A percentile compares a stretch with the other conserved stretches of the same genome.
Evolutionary conservation across 64 coral and sea anemone genomes (phyloP).

Genomic region (Montipora efflorescens): DNA sequence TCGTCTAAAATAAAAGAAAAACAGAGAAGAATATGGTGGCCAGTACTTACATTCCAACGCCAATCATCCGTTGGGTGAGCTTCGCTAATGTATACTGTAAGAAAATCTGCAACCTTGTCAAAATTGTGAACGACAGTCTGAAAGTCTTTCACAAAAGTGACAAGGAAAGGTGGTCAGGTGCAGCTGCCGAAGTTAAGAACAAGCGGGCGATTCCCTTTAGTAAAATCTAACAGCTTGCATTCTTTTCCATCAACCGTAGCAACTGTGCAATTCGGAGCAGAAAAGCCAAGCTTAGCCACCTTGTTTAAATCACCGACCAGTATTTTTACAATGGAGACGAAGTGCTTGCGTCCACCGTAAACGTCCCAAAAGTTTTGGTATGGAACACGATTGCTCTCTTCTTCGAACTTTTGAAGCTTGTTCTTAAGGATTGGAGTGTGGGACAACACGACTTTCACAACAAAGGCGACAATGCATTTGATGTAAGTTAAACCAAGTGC

Average conservation of each 20-base stretch:
- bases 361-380: conserved; percentile 51
- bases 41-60: conserved; percentile 37
- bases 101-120: conserved; percentile 66
- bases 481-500: background rate
- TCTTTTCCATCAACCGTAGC: conserved; percentile 18
- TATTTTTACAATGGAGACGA: background rate
- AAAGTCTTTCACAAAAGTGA: conserved; percentile 52
- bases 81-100: conserved; percentile 55
- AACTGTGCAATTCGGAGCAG: conserved; percentile 37
- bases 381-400: conserved; percentile 5
- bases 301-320: conserved; percentile 26
- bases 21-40: too few relatives aligned
- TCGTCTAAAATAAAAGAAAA: too few relatives aligned
- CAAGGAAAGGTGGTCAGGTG: conserved; percentile 58
- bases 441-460: background rate
- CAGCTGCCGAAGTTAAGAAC: conserved; percentile 75
- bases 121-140: conserved; percentile 40
- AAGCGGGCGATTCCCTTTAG: conserved; percentile 37
- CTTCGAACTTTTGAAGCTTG: background rate
- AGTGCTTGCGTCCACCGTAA: conserved; percentile 22
- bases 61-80: conserved; percentile 69
- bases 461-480: background rate
- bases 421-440: conserved; percentile 12
- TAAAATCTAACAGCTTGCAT: conserved; percentile 10
- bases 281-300: background rate